Base-by-base conservation (phyloP, 2,797 vertebrate genomes). In the Danionella dracula region DNA sequence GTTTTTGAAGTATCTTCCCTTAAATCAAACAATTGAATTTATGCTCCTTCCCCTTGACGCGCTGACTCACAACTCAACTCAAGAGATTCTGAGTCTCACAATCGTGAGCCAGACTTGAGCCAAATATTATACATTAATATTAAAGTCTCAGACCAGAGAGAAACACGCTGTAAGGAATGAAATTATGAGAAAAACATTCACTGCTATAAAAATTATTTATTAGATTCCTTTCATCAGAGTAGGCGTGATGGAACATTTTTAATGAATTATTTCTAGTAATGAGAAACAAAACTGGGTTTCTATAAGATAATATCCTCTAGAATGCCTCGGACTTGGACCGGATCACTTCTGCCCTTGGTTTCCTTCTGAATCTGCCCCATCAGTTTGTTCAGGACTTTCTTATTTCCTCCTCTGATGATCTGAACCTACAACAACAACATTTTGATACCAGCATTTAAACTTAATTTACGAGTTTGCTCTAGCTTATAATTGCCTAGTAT, bases 361-460 rank as follows among this genome's bases (percentile, higher is more conserved):
- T 92, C 85, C 74, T 78, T 95, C 75, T 94, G 93, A 58, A 97
- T 92, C 65, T 92, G 71, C 1, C 96, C 96, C 17, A 98, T 93
- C 72, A 99, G 84, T 74, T 90, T 98, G 75, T 99, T 98, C 54
- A 98, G 75, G 16, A 94, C 92, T 76, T 91, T 96, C 16, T 21
- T 76, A 80, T 97, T 96, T 70, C 94, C 94, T 0, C 72, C 80
- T 77, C 86, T 91, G 83, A 97, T 81, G 0, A 87, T 91, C 42
- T 32, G 76, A 53, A 98, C 94, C 97, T 99, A 68, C 48, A 72
- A 32, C 17, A 32, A 41, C 11, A 1, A 48, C 63, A 58, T 23
- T 12, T n/a, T n/a, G n/a, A 27, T 6, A 27, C 3, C 23, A 27
- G 6, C 23, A 27, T 27, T 6, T 6, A 27, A 27, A 27, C 23